Base-by-base conservation (phyloP, 1,140 invertebrate genomes). In the Calliphora vicina region DNA sequence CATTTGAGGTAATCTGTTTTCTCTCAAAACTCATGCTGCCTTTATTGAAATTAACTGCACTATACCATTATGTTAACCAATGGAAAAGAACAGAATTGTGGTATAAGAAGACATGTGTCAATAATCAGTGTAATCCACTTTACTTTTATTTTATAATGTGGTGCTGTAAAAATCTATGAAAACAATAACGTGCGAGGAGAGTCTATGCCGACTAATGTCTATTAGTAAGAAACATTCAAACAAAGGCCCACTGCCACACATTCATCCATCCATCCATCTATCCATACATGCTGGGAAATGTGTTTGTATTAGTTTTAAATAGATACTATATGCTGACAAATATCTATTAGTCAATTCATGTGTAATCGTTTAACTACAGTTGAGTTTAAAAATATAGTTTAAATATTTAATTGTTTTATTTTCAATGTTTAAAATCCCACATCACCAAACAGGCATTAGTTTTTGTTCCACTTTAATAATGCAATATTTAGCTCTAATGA, bases 91-190 rank as follows among this genome's bases (percentile, higher is more conserved):
- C 35, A n/a, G 15, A 67, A 67, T 8, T 67, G 61, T 67, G n/a
- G 61, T 25, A 67, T 67, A 23, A 78, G 74, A 45, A 23, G 74
- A 43, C 74, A 78, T 78, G 74, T 78, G 74, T 78, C 74, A 78
- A 45, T 78, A 78, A 78, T 78, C 74, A 43, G 20, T 78, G 20
- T 78, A 78, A 78, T 45, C 74, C 74, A 45, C 42, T 78, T 78
- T 45, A 23, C 10, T 67, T 23, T 35, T 35, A 35, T 35, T 50
- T 50, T 67, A 23, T 67, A 67, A 67, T 67, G n/a, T n/a, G 61
- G n/a, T n/a, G 61, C n/a, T 23, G 61, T 25, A 67, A 67, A 67
- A 23, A 23, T 35, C 35, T 35, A 23, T 23, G 61, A 20, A 67
- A 67, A 67, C 61, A 67, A 67, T 23, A 67, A 67, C n/a, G 20